Evolutionary conservation across 2,797 vertebrate genomes (phyloP).

Genomic region (Catharus ustulatus): DNA sequence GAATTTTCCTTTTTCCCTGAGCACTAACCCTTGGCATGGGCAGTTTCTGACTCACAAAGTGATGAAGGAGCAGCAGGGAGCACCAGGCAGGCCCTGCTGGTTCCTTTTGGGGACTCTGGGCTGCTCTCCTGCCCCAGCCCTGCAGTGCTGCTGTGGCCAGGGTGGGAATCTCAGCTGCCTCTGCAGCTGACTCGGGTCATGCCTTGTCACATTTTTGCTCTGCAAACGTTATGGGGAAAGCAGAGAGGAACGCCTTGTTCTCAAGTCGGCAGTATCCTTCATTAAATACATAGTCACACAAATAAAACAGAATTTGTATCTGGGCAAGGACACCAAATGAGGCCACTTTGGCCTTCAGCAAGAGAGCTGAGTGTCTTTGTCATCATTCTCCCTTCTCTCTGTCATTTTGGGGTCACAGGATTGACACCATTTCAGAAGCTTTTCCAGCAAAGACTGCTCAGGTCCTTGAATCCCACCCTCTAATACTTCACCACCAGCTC

Average conservation of each 20-base stretch:
- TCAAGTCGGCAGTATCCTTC: not conserved
- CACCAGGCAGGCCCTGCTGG: not conserved
- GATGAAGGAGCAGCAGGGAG: not conserved
- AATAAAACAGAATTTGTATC: not conserved
- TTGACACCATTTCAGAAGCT: not conserved
- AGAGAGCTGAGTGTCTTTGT: not conserved
- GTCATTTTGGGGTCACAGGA: not conserved
- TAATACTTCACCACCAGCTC: not conserved
- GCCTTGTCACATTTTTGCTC: not conserved
- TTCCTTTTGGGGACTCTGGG: not conserved
- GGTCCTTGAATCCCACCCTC: not conserved
- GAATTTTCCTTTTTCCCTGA: not conserved
- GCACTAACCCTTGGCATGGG: rapidly evolving
- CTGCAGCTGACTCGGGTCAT: not conserved
- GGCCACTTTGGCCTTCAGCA: not conserved
- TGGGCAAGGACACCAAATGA: not conserved
- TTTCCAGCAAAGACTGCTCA: not conserved
- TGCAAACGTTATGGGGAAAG: not conserved
- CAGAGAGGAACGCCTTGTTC: not conserved
- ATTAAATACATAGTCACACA: not conserved
- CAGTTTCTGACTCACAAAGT: not conserved
- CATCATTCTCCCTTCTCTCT: not conserved
- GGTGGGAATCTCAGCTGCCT: not conserved
- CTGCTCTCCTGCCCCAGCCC: not conserved
- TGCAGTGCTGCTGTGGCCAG: not conserved